Evolutionary conservation across 2,113 vertebrate species (phyloP), one percentile per base, ranked within the genome.

Genomic region (Plecotus auritus): DNA sequence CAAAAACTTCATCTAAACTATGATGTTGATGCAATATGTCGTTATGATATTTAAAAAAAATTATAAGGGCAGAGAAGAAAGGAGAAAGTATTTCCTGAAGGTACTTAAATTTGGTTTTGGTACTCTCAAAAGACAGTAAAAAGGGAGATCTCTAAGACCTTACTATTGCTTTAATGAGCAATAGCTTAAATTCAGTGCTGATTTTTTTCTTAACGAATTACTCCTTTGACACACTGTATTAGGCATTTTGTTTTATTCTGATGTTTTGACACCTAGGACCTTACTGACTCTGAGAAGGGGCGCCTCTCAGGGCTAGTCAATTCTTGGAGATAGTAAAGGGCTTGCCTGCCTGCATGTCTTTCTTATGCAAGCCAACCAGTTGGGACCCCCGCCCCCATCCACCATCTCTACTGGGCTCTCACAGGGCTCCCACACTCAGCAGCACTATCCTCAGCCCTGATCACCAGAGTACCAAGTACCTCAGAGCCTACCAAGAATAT

Each of bases 191-290:
- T 81, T 93, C 20, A 66, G 28, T 30, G 47, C 35, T 70, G 11
- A 78, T 69, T 86, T 2, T 45, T 88, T 42, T 82, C 14, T 51
- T 90, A 90, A 66, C 5, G 54, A 86, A 35, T 76, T 40, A 76
- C 69, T 67, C 49, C 5, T 91, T 66, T 81, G 23, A 59, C 10
- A 40, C 17, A 3, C 5, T 49, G 26, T 30, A 85, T 7, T 66
- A 51, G 51, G 12, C 8, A 28, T 61, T 12, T 40, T 18, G 64
- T 94, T 91, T 73, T 40, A 22, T 72, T 72, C 32, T 61, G 3
- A 85, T 72, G 32, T 56, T 95, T 81, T 84, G n/a, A 35, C 23
- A 7, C 54, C 26, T 45, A 5, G 13, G 14, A 12, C 3, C 7
- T 76, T 69, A 74, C 1, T 28, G 47, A 49, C 16, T 40, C 14